Evolutionary conservation across 2,797 vertebrate species (phyloP).

Genomic region (Rhynchotus rufescens): DNA sequence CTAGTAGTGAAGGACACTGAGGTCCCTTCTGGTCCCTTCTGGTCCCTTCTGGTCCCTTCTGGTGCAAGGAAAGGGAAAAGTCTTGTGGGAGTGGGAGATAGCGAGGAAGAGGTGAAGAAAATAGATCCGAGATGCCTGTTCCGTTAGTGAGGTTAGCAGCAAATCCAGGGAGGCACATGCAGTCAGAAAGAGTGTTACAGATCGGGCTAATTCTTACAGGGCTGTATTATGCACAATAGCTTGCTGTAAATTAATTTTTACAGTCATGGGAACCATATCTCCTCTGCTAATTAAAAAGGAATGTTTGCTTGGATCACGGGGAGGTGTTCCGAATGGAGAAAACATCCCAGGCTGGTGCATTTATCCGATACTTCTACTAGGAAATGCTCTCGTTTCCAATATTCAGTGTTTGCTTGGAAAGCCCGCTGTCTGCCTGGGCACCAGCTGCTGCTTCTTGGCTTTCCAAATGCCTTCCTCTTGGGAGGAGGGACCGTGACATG

Average conservation of each 20-base stretch:
- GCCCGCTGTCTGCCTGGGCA: not conserved
- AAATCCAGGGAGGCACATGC: not conserved
- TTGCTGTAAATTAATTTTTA: constrained; percentile 12
- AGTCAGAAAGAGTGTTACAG: not conserved
- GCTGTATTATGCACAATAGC: not conserved
- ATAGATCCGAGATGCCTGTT: not conserved
- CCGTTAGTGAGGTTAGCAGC: not conserved
- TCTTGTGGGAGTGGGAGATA: not conserved
- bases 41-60: not conserved
- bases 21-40: not conserved
- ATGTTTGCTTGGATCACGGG: not conserved
- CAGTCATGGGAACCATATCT: not conserved
- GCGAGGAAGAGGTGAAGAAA: not conserved
- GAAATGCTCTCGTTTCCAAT: not conserved
- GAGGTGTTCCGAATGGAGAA: not conserved
- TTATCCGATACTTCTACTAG: not conserved
- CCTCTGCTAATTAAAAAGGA: not conserved
- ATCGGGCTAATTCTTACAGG: constrained; percentile 10
- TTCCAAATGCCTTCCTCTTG: not conserved
- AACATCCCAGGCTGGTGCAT: not conserved
- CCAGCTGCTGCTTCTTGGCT: not conserved
- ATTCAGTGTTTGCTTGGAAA: not conserved
- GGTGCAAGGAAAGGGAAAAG: not conserved
- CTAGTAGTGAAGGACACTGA: not conserved
- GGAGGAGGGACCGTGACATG: not conserved